Percentiles rank a stretch among this genome's conserved stretches.
phyloP scores from a whole-genome alignment of 2,888 invertebrate species.

The Nematopogon swammerdamellus region DNA sequence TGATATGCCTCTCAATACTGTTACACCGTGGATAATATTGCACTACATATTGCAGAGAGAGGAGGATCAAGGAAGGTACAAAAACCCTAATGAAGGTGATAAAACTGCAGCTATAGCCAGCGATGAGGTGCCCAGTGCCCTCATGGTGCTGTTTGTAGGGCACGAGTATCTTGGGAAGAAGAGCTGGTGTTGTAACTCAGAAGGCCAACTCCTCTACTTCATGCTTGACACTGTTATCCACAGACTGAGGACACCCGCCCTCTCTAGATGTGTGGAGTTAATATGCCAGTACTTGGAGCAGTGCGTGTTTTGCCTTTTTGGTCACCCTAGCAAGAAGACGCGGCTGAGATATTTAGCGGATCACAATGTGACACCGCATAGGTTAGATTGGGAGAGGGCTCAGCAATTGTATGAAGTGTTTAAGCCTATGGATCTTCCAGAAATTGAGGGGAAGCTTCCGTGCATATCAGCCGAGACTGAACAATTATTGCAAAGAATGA shows the following conservation, averaged over 20 bases:
- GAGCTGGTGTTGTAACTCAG: conserved; percentile 75
- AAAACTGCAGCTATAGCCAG: conserved; percentile 35
- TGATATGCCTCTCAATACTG: conserved; percentile 66
- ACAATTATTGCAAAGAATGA: conserved; percentile 66
- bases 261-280: conserved; percentile 62
- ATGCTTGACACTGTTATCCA: conserved; percentile 73
- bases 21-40: conserved; percentile 80
- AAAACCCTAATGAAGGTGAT: conserved; percentile 31
- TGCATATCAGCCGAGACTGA: conserved; percentile 84
- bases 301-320: conserved; percentile 77
- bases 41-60: conserved; percentile 75
- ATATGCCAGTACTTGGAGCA: conserved; percentile 82
- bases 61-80: conserved; percentile 64
- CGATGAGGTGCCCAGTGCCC: conserved; percentile 67
- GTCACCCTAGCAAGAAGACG: conserved; percentile 71
- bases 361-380: conserved; percentile 69
- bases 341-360: conserved; percentile 62
- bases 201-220: conserved; percentile 75
- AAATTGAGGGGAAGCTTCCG: conserved; percentile 70
- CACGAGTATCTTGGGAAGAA: conserved; percentile 78
- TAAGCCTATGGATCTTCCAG: conserved; percentile 74
- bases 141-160: conserved; percentile 75
- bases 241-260: conserved; percentile 61
- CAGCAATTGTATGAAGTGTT: conserved; percentile 79
- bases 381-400: conserved; percentile 70